Base-by-base conservation (phyloP, 2,113 vertebrate genomes). In the Myotis davidii region DNA sequence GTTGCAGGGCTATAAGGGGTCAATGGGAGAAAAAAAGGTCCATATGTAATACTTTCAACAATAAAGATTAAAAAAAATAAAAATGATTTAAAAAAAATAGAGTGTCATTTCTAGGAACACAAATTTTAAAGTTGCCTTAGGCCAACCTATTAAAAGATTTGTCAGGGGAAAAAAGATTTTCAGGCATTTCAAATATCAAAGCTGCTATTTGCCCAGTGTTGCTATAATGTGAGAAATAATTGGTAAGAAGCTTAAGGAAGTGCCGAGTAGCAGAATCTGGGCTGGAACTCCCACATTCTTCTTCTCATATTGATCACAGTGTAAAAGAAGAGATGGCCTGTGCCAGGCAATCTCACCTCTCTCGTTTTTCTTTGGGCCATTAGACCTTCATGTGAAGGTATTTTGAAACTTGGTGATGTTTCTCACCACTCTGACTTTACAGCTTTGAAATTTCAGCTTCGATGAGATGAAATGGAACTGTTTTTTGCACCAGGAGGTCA, bases 91-190 rank as follows among this genome's bases (percentile, higher is more conserved):
- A 42, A 61, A 61, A 61, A 61, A 61, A 61, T 27, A 61, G 23
- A 78, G 10, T 76, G 74, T 84, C 72, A 90, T 54, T 42, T 93
- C 18, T 76, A 64, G 79, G 59, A 95, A 79, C 8, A 56, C 12
- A 54, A 70, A 37, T 89, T 91, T 87, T 85, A 64, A 81, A 94
- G 27, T 96, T 91, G 70, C 59, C 20, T 94, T 37, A 37, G 67
- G 32, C 12, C 11, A 96, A 76, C 32, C 39, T 92, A 17, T 89
- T 73, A 88, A 70, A 39, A 70, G 9, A 70, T 70, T 70, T 70
- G 59, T 70, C 69, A 70, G 34, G 18, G 21, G 8, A 39, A 65
- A 65, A n/a, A 65, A 82, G 32, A 56, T 64, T 64, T 54, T 52
- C 21, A 91, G 37, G 6, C 25, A 70, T 74, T 96, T 50, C 1